Base-by-base conservation (phyloP, 2,888 invertebrate genomes). In the Machimus rusticus region DNA sequence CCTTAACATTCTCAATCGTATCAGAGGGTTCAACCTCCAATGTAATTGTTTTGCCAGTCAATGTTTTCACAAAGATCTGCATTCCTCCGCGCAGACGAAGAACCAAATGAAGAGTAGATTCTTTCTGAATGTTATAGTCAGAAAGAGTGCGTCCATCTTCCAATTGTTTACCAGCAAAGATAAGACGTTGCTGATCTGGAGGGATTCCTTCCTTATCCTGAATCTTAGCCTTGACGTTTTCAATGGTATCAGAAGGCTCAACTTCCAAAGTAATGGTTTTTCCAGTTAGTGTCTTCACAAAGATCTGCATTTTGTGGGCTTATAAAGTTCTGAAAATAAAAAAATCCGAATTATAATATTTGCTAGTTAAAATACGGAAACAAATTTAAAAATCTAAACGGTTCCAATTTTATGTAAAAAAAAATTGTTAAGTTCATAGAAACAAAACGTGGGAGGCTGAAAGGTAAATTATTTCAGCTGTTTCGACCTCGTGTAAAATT, bases 281-380 rank as follows among this genome's bases (percentile, higher is more conserved):
- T 2, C 31, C 31, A 31, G 31, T 31, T 4, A 31, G 4, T 31
- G 31, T 31, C 86, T 90, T 90, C 1, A 90, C 90, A 46, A 90
- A 90, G 86, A 90, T 90, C 57, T 90, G 90, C 90, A 99, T 98
- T 89, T 78, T 89, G 89, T 78, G 12, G 66, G 66, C 66, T 66
- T 66, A 28, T 23, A 78, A 23, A 46, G 19, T 78, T 78, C 78
- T 78, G 78, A 37, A 76, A 37, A 76, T 39, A 78, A 78, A 9
- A 43, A 78, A 78, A 43, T n/a, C 2, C 8, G 6, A 1, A 28
- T 46, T 37, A 31, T 19, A 31, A n/a, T 4, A 0, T 51, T 19
- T 51, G n/a, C 8, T n/a, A 16, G 16, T n/a, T 16, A 51, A 51
- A 19, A n/a, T n/a, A 1, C 1, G 2, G n/a, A 51, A 5, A 4